Evolutionary conservation across 1,140 invertebrate genomes (phyloP).

Genomic region (Rhysida immarginata): DNA sequence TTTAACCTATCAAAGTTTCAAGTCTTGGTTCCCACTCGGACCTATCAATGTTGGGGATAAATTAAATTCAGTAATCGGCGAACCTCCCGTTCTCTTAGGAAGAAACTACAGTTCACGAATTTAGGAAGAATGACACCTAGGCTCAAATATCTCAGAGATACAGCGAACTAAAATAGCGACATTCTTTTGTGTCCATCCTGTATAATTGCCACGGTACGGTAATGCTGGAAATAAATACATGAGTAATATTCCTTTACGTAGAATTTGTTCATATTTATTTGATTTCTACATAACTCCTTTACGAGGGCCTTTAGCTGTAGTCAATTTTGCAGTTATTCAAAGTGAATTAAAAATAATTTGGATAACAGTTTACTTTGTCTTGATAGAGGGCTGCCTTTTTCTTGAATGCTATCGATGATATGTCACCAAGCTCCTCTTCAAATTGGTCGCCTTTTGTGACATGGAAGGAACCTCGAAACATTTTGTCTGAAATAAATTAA

Average conservation of each 20-base stretch:
- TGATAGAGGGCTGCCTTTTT: background rate
- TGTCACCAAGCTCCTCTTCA: background rate
- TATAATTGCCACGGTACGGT: background rate
- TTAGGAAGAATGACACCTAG: no score
- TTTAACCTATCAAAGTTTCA: no score
- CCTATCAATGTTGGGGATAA: no score
- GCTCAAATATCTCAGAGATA: no score
- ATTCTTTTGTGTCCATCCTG: background rate
- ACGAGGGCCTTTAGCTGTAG: background rate
- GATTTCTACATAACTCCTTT: background rate
- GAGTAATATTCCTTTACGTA: background rate
- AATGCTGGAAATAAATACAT: background rate
- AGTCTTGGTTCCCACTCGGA: no score
- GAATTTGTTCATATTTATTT: background rate
- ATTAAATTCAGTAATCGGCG: no score
- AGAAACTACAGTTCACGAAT: no score
- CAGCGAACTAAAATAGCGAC: background rate
- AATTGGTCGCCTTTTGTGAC: background rate
- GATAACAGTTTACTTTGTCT: background rate
- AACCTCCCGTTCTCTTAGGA: no score
- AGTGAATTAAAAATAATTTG: no score
- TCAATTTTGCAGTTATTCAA: background rate
- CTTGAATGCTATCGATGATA: background rate
- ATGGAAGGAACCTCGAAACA: slow-evolving; percentile 1
- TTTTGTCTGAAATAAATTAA: background rate